phyloP scores from a whole-genome alignment of 2,113 vertebrate species.

The Cephalopterus ornatus region DNA sequence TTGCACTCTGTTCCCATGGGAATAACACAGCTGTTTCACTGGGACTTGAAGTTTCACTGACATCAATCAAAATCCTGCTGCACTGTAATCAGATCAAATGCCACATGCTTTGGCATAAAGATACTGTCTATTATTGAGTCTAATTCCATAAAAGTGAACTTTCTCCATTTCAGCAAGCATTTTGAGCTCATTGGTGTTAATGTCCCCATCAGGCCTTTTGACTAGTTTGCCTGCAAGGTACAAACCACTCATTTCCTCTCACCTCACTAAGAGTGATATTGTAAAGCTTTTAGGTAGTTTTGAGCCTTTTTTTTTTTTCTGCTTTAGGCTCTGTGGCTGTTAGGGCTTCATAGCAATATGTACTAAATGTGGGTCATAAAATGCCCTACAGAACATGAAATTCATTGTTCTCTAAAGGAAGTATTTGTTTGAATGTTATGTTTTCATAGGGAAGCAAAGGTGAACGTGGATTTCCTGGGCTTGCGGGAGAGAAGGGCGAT shows the following conservation, averaged over 20 bases:
- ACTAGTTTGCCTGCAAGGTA: neutral
- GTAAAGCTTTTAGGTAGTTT: neutral
- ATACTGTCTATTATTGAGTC: accelerated
- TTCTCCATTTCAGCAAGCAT: neutral
- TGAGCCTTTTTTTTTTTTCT: neutral
- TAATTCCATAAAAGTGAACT: neutral
- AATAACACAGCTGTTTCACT: neutral
- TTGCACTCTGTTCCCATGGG: neutral
- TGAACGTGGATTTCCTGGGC: slow-evolving; percentile 92
- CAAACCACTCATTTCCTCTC: neutral
- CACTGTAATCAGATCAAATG: neutral
- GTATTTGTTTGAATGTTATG: slow-evolving; percentile 10
- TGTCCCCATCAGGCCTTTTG: neutral
- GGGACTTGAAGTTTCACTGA: neutral
- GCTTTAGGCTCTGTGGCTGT: neutral
- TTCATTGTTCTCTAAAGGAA: neutral
- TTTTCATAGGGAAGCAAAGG: slow-evolving; percentile 90
- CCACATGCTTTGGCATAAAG: neutral
- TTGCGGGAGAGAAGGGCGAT: slow-evolving; percentile 89
- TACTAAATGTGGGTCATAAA: neutral
- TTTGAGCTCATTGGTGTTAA: neutral
- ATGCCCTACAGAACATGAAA: neutral
- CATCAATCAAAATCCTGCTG: neutral
- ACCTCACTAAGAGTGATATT: neutral
- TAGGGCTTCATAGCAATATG: neutral